phyloP scores from a whole-genome alignment of 2,797 vertebrate genomes.

The Borostomias antarcticus region DNA sequence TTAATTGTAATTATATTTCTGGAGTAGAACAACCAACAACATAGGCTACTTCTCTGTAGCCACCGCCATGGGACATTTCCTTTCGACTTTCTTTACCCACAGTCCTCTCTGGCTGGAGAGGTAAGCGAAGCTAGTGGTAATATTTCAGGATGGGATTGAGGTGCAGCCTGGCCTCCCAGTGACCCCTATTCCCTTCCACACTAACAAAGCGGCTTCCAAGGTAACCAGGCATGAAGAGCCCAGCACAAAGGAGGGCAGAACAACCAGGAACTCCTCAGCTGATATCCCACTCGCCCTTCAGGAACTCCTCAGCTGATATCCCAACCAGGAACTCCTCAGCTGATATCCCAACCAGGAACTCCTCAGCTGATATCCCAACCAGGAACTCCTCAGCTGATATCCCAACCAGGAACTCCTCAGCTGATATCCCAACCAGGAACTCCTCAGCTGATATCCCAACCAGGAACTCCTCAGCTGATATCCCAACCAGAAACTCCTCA shows the following conservation, averaged over 20 bases:
- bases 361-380: too few relatives aligned
- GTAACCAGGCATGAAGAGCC: constrained; percentile 74
- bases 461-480: too few relatives aligned
- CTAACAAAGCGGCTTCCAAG: constrained; percentile 67
- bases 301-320: too few relatives aligned
- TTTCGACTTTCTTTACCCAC: not conserved
- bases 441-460: too few relatives aligned
- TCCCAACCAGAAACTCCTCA: constrained; percentile 47
- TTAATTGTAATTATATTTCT: not conserved
- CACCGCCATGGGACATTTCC: not conserved
- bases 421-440: too few relatives aligned
- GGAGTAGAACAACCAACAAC: not conserved
- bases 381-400: too few relatives aligned
- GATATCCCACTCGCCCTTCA: constrained; percentile 52
- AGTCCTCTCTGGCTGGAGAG: constrained; percentile 26
- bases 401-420: too few relatives aligned
- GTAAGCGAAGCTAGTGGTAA: constrained; percentile 53
- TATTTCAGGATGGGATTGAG: constrained; percentile 58
- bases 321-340: too few relatives aligned
- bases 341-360: too few relatives aligned
- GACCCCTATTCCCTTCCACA: constrained; percentile 67
- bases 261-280: constrained; percentile 49
- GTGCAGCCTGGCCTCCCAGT: constrained; percentile 64
- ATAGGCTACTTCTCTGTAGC: not conserved
- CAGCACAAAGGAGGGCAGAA: constrained; percentile 56